phyloP scores from a whole-genome alignment of 2,888 invertebrate species.

The Lochmaea capreae region DNA sequence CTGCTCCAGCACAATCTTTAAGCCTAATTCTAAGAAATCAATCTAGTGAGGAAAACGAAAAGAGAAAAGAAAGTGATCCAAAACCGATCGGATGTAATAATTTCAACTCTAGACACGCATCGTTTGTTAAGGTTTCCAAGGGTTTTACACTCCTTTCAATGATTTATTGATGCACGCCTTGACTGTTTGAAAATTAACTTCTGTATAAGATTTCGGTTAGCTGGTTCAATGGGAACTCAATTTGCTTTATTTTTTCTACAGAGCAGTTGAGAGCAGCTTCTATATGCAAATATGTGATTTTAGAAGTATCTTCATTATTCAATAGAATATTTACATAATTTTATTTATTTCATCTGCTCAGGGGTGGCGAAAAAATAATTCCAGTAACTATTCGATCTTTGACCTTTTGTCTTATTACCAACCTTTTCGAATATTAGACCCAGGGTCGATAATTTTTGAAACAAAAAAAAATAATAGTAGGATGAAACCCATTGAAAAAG shows the following conservation, averaged over 20 bases:
- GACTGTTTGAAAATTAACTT: slow-evolving; percentile 2
- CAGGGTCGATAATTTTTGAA: too few species aligned
- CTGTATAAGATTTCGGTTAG: background rate
- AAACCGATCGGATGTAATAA: slow-evolving; percentile 3
- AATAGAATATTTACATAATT: too few species aligned
- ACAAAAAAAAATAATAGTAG: too few species aligned
- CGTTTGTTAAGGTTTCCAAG: slow-evolving; percentile 20
- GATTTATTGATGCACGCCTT: slow-evolving; percentile 21
- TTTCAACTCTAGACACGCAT: slow-evolving; percentile 21
- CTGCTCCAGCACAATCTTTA: background rate
- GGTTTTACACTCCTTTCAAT: slow-evolving; percentile 16
- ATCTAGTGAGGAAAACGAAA: slow-evolving; percentile 4
- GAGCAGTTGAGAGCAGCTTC: background rate
- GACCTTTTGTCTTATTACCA: too few species aligned
- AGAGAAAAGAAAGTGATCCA: slow-evolving; percentile 17
- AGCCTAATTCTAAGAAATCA: slow-evolving; percentile 6
- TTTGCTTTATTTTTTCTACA: background rate
- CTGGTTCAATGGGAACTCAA: background rate
- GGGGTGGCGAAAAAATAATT: too few species aligned
- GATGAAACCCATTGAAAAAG: too few species aligned
- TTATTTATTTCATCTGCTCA: too few species aligned
- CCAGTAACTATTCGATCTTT: too few species aligned
- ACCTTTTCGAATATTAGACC: too few species aligned
- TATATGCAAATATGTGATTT: too few species aligned
- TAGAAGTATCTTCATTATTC: too few species aligned